Base-by-base conservation (phyloP, 2,113 vertebrate species). In the Hemicordylus capensis region DNA sequence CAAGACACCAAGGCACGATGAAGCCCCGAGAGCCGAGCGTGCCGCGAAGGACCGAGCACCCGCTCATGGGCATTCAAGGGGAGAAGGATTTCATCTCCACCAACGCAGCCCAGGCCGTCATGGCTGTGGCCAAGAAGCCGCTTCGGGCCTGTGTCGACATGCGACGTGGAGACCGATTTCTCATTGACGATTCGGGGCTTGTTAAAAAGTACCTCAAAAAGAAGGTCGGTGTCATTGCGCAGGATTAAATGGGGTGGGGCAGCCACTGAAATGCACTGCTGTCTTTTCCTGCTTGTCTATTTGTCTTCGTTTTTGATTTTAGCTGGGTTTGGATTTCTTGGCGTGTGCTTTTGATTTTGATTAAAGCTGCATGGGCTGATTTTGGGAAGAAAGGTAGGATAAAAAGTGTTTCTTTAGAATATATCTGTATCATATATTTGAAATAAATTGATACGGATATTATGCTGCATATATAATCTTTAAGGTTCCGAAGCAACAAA, bases 1-100 rank as follows among this genome's bases (percentile, higher is more conserved):
- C 2, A 4, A 4, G 31, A 1, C 19, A 5, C 1, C 64, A 6
- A 0, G 8, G n/a, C 1, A n/a, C 6, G 3, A 37, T 37, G 8
- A 58, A 20, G 2, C 11, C 51, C 0, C 6, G 2, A 4, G 28
- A 48, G 28, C 6, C 11, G 4, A 4, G 0, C 0, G 31, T 85
- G 66, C 84, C 84, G 0, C 6, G 3, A 0, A 19, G 66, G 42
- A 70, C 37, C 1, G 64, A 85, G 3, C 84, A 26, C 19, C 84
- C 84, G 4, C 4, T 85, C 39, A 85, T 85, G 84, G 84, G 84
- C 39, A 2, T 85, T 42, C 75, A 11, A 3, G 48, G 76, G 12
- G 4, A n/a, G 39, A 79, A 78, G 66, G 9, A 85, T 46, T 85
- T 26, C 42, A 12, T 85, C 3, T 3, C 39, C 0, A 4, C 84